phyloP scores from a whole-genome alignment of 2,888 invertebrate genomes.

The Agrypnus murinus region DNA sequence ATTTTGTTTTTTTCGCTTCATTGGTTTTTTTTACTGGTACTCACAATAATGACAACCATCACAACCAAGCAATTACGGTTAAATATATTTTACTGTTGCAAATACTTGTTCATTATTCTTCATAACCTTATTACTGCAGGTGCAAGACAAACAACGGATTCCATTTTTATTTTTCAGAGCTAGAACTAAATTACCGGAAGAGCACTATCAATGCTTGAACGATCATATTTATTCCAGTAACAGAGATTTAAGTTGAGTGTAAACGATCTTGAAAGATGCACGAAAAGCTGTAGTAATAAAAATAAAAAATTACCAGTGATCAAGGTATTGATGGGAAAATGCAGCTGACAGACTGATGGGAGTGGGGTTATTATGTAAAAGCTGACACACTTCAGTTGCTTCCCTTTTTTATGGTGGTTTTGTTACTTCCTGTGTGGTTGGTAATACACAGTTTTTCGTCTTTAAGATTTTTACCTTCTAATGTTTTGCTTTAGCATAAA shows the following conservation, averaged over 20 bases:
- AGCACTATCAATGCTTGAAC: conserved; percentile 13
- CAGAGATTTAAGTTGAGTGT: no score
- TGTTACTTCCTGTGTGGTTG: conserved; percentile 2
- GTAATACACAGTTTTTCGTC: conserved; percentile 6
- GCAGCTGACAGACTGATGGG: conserved; percentile 3
- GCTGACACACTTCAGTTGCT: conserved; percentile 8
- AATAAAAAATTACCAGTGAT: no score
- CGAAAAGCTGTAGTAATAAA: no score
- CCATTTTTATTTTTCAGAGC: not conserved
- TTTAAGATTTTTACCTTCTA: no score
- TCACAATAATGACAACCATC: no score
- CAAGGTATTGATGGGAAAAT: not conserved
- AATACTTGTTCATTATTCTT: not conserved
- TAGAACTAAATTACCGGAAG: conserved; percentile 16
- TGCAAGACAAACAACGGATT: conserved; percentile 6
- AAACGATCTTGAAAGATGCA: not conserved
- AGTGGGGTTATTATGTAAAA: conserved; percentile 9
- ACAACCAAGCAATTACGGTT: not conserved
- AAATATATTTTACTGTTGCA: not conserved
- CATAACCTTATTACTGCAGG: conserved; percentile 14
- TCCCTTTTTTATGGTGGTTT: not conserved
- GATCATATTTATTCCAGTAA: no score
- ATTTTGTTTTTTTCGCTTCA: not conserved
- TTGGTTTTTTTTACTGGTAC: not conserved
- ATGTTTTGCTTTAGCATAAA: no score